phyloP scores from a whole-genome alignment of 2,113 vertebrate genomes.

The Mobula hypostoma region DNA sequence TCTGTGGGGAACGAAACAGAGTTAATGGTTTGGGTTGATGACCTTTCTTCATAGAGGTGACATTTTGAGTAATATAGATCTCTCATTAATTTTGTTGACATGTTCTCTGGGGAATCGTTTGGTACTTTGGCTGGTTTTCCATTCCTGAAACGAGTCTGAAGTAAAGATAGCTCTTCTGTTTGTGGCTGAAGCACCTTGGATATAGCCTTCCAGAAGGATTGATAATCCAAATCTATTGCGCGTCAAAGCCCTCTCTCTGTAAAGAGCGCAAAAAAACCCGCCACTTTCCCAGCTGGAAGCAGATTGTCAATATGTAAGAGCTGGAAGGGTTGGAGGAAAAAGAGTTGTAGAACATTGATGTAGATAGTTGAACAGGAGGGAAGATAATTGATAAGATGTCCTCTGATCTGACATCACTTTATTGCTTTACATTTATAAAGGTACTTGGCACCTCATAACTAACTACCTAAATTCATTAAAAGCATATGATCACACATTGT shows the following conservation, averaged over 20 bases:
- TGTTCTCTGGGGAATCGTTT: background rate
- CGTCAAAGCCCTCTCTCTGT: background rate
- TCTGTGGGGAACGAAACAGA: no score
- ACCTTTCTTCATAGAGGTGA: no score
- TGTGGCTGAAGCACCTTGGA: background rate
- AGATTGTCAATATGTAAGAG: background rate
- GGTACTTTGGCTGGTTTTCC: background rate
- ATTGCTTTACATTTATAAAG: background rate
- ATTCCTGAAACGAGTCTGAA: background rate
- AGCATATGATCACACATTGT: background rate
- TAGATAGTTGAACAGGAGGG: background rate
- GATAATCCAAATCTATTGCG: no score
- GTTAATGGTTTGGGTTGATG: no score
- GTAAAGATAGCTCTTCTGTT: background rate
- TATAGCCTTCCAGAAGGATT: background rate
- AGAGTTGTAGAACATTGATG: background rate
- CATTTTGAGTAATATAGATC: no score
- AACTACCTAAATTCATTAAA: background rate
- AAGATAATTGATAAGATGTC: background rate
- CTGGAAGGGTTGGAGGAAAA: background rate
- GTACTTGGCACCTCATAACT: background rate
- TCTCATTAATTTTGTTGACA: background rate
- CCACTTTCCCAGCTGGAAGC: background rate
- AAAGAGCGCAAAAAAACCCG: background rate
- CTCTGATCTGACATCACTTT: background rate